Base-by-base conservation (phyloP, 2,113 vertebrate species). In the Abramis brama region DNA sequence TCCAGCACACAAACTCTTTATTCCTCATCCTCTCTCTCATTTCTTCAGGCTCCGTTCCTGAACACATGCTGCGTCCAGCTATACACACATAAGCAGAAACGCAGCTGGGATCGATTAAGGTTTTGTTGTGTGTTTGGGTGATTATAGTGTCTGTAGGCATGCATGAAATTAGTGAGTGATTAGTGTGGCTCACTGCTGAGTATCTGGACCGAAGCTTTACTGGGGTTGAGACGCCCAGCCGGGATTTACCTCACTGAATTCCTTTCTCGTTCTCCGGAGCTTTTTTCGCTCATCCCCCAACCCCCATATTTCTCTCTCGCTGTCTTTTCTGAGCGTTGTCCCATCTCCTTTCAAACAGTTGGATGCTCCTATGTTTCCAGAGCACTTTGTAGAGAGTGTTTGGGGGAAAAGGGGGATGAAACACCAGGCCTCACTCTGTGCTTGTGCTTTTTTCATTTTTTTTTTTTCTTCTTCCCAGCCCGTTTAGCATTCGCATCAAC, bases 21-120 rank as follows among this genome's bases (percentile, higher is more conserved):
- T 74, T 57, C 5, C 68, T 75, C 30, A 0, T 62, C 36, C 45
- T 77, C 11, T 19, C 21, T 52, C 52, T 91, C 89, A 71, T 87
- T 91, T 91, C 78, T 73, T 91, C 12, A 45, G 62, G 71, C 78
- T 62, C 86, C 73, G 79, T 87, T 86, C 85, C 45, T 52, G 13
- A 85, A 62, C 66, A 59, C 91, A 43, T 55, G 66, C 86, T 85
- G 84, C 2, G 52, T 74, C 66, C 60, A 47, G 59, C 85, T 82
- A 79, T 19, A 79, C 27, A 21, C 62, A 79, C 27, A 89, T 73
- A 87, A 82, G 90, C 78, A 90, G 88, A 82, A 91, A 90, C 33
- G 84, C 94, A 95, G 92, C 93, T 94, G 93, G 92, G 84, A 92
- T 91, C 89, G 89, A 94, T 95, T 93, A 91, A 86, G 91, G 92